These are phyloP conservation scores for Melipona beecheii DNA, from an alignment of 2,888 invertebrate species.

Conservation along the genomic window DNA sequence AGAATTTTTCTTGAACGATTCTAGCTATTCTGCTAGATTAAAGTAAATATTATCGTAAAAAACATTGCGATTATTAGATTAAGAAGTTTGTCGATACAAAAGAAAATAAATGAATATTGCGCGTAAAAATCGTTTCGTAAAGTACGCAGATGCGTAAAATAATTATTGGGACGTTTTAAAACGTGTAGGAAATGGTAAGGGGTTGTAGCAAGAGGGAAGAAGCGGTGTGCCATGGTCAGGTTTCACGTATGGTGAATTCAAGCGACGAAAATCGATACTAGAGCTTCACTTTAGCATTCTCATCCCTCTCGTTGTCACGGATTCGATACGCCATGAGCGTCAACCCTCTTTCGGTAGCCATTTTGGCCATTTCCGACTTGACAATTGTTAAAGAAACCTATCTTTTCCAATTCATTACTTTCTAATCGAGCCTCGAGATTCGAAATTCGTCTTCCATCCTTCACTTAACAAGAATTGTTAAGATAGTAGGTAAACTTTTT, in stretches of 20 bases:
- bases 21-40: too few species aligned
- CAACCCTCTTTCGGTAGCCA: slow-evolving; percentile 56
- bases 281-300: slow-evolving; percentile 55
- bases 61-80: too few species aligned
- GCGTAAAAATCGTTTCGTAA: neutral
- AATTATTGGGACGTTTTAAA: neutral
- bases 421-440: neutral
- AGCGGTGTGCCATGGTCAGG: slow-evolving; percentile 31
- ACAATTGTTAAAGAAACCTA: neutral
- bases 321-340: slow-evolving; percentile 71
- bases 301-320: slow-evolving; percentile 72
- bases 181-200: neutral
- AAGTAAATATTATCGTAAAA: too few species aligned
- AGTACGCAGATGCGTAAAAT: neutral
- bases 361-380: slow-evolving; percentile 21
- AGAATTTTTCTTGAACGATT: neutral
- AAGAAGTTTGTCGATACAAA: too few species aligned
- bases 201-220: slow-evolving; percentile 11
- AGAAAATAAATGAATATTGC: too few species aligned
- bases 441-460: too few species aligned
- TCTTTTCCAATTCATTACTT: neutral
- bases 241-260: slow-evolving; percentile 46
- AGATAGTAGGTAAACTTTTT: too few species aligned
- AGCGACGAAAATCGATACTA: slow-evolving; percentile 67
- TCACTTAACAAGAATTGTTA: too few species aligned